A percentile compares a stretch with the other conserved stretches of the same genome.
Conservation (phyloP, 2,888 invertebrate genomes). For the Lithophane leautieri region DNA sequence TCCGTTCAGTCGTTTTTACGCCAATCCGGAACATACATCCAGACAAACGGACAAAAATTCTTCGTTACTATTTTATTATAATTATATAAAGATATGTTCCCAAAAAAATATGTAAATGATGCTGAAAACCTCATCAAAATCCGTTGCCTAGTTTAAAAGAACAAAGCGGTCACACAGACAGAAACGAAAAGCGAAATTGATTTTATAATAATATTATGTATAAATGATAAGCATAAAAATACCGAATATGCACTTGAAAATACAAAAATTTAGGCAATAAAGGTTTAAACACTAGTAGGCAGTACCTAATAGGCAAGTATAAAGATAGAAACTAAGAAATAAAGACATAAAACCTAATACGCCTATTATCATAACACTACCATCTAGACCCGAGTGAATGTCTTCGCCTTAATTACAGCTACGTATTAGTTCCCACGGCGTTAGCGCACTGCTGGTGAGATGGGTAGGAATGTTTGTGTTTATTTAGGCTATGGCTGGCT, state of each 20-base stretch:
- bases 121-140: too few relatives aligned
- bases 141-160: too few relatives aligned
- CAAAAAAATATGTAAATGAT: too few relatives aligned
- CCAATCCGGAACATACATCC: too few relatives aligned
- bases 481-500: slow-evolving; percentile 4
- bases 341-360: slow-evolving; percentile 21
- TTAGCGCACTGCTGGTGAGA: slow-evolving; percentile 20
- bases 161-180: too few relatives aligned
- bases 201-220: too few relatives aligned
- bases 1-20: too few relatives aligned
- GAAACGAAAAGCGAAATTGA: too few relatives aligned
- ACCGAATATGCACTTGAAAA: not conserved
- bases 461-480: not conserved
- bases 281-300: not conserved
- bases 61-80: too few relatives aligned
- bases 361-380: slow-evolving; percentile 15
- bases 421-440: slow-evolving; percentile 7
- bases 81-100: too few relatives aligned
- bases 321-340: not conserved
- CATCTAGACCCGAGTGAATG: not conserved
- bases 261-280: not conserved
- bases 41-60: too few relatives aligned
- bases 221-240: too few relatives aligned
- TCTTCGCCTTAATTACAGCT: slow-evolving; percentile 21
- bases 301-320: not conserved